A percentile compares a stretch with the other conserved stretches of the same genome.
Evolutionary conservation across 30 jellyfish, hydroid and myxozoan species (phyloP).

Genomic region (Turritopsis rubra): DNA sequence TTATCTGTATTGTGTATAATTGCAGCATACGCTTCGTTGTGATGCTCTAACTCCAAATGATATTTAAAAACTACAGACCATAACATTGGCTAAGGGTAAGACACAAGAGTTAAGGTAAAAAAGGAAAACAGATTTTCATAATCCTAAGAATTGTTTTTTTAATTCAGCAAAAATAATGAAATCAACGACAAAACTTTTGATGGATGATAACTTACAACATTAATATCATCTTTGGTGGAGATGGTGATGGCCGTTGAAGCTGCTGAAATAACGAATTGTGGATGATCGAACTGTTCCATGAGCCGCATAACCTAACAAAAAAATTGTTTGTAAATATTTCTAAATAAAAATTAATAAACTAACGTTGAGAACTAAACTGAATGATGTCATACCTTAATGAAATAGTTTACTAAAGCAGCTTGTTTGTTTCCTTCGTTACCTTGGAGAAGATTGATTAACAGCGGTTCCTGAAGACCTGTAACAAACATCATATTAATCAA

Average conservation of each 20-base stretch:
- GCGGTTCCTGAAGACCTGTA: constrained; percentile 33
- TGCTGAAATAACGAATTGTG: constrained; percentile 67
- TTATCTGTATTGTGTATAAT: constrained; percentile 69
- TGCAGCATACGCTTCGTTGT: constrained; percentile 82
- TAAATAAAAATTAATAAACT: too few species aligned
- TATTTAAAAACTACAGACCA: constrained; percentile 86
- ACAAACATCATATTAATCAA: background rate
- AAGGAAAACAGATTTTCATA: background rate
- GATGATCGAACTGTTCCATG: constrained; percentile 66
- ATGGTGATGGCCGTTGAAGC: constrained; percentile 75
- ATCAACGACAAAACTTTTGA: too few species aligned
- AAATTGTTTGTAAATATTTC: background rate
- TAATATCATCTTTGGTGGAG: constrained; percentile 41
- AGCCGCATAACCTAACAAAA: constrained; percentile 65
- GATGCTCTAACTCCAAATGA: constrained; percentile 64
- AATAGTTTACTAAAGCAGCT: constrained; percentile 28
- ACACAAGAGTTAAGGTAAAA: background rate
- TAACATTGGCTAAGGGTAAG: constrained; percentile 54
- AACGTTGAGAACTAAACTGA: background rate
- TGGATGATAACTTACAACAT: background rate
- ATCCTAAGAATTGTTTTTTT: background rate
- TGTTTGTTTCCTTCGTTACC: constrained; percentile 26
- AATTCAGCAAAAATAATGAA: background rate
- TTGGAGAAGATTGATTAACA: constrained; percentile 20
- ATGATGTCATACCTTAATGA: constrained; percentile 22